phyloP scores from a whole-genome alignment of 2,113 vertebrate species.

The Camarhynchus parvulus region DNA sequence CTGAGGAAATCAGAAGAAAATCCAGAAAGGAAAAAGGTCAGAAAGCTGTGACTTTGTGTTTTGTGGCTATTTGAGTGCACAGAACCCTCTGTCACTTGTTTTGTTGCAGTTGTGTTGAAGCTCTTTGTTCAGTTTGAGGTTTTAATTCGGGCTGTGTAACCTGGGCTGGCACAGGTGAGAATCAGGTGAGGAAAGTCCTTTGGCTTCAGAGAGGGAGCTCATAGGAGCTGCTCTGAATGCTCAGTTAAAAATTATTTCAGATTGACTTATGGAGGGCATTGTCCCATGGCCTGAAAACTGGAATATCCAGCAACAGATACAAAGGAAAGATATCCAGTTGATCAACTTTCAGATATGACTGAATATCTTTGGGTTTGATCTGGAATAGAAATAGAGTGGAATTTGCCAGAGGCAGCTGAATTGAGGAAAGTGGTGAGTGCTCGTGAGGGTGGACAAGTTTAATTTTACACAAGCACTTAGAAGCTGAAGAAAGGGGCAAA shows the following conservation, averaged over 20 bases:
- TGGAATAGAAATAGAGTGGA: neutral
- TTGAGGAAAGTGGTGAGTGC: neutral
- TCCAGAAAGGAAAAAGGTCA: neutral
- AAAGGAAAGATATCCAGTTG: neutral
- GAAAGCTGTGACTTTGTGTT: neutral
- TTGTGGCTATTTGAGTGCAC: neutral
- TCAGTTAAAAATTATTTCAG: neutral
- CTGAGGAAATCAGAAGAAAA: neutral
- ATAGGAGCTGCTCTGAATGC: neutral
- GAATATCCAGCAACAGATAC: neutral
- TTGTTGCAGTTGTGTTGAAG: neutral
- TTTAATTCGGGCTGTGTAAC: neutral
- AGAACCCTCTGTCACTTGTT: neutral
- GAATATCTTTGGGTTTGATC: neutral
- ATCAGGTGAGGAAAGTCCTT: neutral
- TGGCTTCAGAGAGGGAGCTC: neutral
- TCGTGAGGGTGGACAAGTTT: neutral
- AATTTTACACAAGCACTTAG: neutral
- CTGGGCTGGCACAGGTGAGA: rapidly evolving
- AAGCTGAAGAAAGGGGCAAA: neutral
- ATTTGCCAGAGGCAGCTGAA: neutral
- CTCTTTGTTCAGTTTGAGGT: neutral
- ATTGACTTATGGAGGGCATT: neutral
- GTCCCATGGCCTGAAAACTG: neutral
- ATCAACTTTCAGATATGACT: neutral